These are phyloP conservation scores for Scolopax mira DNA, from an alignment of 2,113 vertebrate genomes.

Conservation along the genomic window DNA sequence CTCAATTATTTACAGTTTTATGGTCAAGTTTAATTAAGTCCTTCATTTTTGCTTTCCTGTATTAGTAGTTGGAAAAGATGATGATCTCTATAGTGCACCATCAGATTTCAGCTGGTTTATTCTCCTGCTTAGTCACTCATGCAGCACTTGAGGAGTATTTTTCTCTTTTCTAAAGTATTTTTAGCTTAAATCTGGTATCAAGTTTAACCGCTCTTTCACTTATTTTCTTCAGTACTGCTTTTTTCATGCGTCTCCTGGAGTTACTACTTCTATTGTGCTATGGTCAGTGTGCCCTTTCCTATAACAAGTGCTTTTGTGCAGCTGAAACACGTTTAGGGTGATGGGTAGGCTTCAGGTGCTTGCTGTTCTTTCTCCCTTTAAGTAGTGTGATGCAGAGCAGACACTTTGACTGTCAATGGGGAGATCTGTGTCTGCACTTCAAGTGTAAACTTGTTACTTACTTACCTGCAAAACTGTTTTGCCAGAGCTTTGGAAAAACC, in stretches of 20 bases:
- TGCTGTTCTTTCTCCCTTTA: not conserved
- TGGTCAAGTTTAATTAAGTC: not conserved
- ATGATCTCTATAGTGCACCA: not conserved
- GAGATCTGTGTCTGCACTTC: not conserved
- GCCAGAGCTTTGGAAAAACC: not conserved
- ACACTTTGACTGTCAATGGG: not conserved
- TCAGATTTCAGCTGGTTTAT: not conserved
- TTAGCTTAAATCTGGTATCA: not conserved
- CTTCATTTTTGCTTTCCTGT: not conserved
- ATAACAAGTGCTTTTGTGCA: not conserved
- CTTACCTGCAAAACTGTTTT: not conserved
- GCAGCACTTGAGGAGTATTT: not conserved
- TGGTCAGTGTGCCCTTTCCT: not conserved
- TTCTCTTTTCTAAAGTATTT: too few species aligned
- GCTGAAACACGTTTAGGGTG: not conserved
- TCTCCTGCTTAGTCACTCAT: not conserved
- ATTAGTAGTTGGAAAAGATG: not conserved
- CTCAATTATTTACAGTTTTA: not conserved
- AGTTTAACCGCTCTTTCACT: not conserved
- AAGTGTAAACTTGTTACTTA: not conserved
- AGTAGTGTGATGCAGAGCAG: not conserved
- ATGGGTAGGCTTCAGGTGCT: not conserved
- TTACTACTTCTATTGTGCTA: not conserved
- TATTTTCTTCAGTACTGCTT: not conserved
- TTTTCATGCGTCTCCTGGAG: not conserved